Evolutionary conservation across 2,113 vertebrate genomes (phyloP).

Genomic region (Megalops atlanticus): DNA sequence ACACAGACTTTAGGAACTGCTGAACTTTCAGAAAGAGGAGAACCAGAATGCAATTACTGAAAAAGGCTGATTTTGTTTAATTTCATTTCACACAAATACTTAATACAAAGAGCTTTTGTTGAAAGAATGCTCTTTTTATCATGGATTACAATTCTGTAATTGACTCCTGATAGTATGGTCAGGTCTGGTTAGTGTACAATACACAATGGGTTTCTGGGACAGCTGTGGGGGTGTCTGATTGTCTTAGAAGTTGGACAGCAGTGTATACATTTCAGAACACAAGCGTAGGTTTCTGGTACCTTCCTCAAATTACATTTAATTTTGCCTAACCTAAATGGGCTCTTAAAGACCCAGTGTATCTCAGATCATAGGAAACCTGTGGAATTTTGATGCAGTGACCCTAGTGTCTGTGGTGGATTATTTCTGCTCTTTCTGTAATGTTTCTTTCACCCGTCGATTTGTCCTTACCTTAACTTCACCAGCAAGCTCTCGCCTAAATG

Average conservation of each 20-base stretch:
- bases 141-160: no score
- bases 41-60: not conserved
- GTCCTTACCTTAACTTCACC: not conserved
- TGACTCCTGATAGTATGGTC: no score
- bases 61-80: conserved; percentile 1
- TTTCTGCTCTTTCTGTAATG: not conserved
- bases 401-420: not conserved
- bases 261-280: not conserved
- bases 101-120: no score
- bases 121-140: no score
- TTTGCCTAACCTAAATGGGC: no score
- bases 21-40: not conserved
- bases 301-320: not conserved
- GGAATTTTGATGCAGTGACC: not conserved
- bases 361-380: not conserved
- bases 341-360: not conserved
- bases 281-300: not conserved
- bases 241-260: not conserved
- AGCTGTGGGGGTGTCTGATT: not conserved
- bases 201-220: not conserved
- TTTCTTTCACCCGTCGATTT: not conserved
- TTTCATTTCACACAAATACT: not conserved
- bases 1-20: not conserved
- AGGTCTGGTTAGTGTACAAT: no score
- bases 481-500: not conserved